phyloP scores from a whole-genome alignment of 2,797 vertebrate genomes.

The Macropus fuliginosus region DNA sequence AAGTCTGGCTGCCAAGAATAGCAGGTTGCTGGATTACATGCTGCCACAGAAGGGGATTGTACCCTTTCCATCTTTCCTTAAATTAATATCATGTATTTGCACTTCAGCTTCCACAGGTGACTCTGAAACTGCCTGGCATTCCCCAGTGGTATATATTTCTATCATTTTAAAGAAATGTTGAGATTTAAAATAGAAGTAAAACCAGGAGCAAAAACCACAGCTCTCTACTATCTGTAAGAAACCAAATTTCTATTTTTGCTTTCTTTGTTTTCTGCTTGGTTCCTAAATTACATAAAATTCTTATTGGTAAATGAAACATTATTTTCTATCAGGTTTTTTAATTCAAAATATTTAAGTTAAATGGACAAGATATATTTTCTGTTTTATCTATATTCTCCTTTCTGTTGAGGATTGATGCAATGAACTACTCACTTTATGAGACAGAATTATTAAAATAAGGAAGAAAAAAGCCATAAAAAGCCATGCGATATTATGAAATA shows the following conservation, averaged over 20 bases:
- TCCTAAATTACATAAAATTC: not conserved
- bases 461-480: not conserved
- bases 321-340: not conserved
- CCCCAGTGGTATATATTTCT: not conserved
- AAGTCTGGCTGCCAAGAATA: conserved; percentile 40
- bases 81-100: conserved; percentile 11
- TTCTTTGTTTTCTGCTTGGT: conserved; percentile 27
- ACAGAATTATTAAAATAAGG: not conserved
- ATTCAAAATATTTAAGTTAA: not conserved
- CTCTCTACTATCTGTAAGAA: conserved; percentile 51
- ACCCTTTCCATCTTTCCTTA: conserved; percentile 8
- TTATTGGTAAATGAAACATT: not conserved
- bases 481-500: not conserved
- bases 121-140: not conserved
- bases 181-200: conserved; percentile 11
- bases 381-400: not conserved
- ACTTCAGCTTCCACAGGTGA: not conserved
- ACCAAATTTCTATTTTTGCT: conserved; percentile 44
- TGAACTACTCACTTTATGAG: not conserved
- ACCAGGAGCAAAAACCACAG: conserved; percentile 35
- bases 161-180: not conserved
- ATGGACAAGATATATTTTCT: not conserved
- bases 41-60: not conserved
- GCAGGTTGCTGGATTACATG: not conserved
- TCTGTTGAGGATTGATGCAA: not conserved